Evolutionary conservation across 2,113 vertebrate genomes (phyloP), one percentile per base, ranked within the genome.

Genomic region (Chaetodon trifascialis): DNA sequence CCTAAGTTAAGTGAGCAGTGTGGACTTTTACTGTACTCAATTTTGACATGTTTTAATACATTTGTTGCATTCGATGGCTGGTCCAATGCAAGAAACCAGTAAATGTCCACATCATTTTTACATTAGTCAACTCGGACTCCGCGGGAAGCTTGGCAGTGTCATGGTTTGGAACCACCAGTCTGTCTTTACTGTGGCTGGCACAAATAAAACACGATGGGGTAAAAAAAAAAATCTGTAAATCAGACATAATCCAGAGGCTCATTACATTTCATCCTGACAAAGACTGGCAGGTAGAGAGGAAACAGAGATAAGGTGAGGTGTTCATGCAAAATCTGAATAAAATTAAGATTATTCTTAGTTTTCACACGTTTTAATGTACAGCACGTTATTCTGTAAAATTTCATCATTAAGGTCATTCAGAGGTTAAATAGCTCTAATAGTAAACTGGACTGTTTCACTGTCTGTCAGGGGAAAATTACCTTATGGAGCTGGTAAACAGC

Each of bases 401-500:
- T 23, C 5, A 3, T 4, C 4, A 8, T 58, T 12, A 38, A 59
- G 64, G 42, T 66, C 38, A 46, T 10, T 56, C 4, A 4, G 0
- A 44, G 46, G 66, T 70, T 21, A 52, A 59, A 30, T 34, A 19
- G 59, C 21, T 55, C 7, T 46, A 56, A 60, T 16, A 49, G n/a
- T 79, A 62, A 79, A 79, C 51, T 8, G 19, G n/a, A 56, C 38
- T 42, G 36, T 56, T 46, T 67, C 21, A 64, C n/a, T 42, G 65
- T 44, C 21, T n/a, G 2, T n/a, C 52, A 52, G 58, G 58, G 46
- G 17, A 59, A 15, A 16, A 6, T 51, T 42, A 58, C 8, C 12
- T 30, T 63, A 12, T 16, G 19, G 10, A 54, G 62, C 17, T 11
- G 8, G 7, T 49, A 68, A 74, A 78, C 16, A 60, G 25, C 34